Evolutionary conservation across 2,888 invertebrate genomes (phyloP).

Genomic region (Ecliptopera silaceata): DNA sequence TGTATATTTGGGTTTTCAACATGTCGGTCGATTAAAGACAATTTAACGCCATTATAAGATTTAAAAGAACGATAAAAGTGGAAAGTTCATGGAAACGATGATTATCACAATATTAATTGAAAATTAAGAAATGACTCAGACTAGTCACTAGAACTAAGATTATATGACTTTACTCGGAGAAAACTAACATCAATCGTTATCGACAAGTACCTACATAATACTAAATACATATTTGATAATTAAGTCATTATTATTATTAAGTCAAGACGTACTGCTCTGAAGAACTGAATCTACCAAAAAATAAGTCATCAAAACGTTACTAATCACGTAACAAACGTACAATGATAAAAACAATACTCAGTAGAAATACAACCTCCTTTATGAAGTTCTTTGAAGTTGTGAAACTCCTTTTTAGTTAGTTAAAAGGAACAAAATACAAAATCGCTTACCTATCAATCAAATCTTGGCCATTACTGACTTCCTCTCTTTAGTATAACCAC

Average conservation of each 20-base stretch:
- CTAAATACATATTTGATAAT: no score
- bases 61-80: slow-evolving; percentile 27
- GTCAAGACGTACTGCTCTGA: no score
- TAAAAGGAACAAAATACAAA: slow-evolving; percentile 6
- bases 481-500: slow-evolving; percentile 29
- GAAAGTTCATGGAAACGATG: slow-evolving; percentile 37
- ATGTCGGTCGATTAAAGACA: slow-evolving; percentile 24
- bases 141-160: neutral
- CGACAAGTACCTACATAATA: no score
- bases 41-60: slow-evolving; percentile 29
- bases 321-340: no score
- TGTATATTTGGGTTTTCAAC: neutral
- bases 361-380: no score
- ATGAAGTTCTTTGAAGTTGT: no score
- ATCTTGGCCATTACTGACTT: slow-evolving; percentile 31
- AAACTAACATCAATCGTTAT: no score
- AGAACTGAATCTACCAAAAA: no score
- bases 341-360: no score
- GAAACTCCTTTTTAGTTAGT: no score
- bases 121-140: slow-evolving; percentile 31
- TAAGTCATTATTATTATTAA: no score
- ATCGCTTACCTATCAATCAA: slow-evolving; percentile 32
- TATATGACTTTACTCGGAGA: neutral
- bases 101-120: slow-evolving; percentile 38
- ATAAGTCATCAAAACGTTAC: no score